phyloP scores from a whole-genome alignment of 2,797 vertebrate genomes.

The Lacerta bilineata region DNA sequence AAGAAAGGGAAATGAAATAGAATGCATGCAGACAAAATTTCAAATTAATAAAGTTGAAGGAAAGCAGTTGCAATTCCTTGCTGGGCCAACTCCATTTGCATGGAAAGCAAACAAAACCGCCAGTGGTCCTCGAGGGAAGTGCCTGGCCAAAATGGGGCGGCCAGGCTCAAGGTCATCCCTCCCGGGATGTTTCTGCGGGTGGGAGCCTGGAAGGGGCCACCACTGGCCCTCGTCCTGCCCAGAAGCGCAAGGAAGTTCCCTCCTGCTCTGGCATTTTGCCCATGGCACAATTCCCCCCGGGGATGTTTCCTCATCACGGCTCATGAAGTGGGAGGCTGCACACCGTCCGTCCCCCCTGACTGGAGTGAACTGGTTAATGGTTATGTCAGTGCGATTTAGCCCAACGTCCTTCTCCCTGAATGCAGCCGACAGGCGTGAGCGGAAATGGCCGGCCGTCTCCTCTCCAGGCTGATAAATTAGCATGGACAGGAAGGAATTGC shows the following conservation, averaged over 20 bases:
- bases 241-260: neutral
- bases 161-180: no score
- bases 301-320: neutral
- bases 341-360: neutral
- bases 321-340: neutral
- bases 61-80: neutral
- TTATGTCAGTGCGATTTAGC: neutral
- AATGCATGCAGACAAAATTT: neutral
- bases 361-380: neutral
- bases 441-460: neutral
- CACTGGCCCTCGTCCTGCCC: no score
- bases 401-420: neutral
- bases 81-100: neutral
- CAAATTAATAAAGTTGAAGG: neutral
- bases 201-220: no score
- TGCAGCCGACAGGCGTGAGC: neutral
- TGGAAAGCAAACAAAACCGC: neutral
- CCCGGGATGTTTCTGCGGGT: no score
- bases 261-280: no score
- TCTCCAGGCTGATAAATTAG: neutral
- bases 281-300: neutral
- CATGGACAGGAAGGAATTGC: accelerated
- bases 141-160: neutral
- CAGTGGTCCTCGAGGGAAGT: neutral
- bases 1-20: no score